Evolutionary conservation across 2,888 invertebrate genomes (phyloP).

Genomic region (Acronicta alni): DNA sequence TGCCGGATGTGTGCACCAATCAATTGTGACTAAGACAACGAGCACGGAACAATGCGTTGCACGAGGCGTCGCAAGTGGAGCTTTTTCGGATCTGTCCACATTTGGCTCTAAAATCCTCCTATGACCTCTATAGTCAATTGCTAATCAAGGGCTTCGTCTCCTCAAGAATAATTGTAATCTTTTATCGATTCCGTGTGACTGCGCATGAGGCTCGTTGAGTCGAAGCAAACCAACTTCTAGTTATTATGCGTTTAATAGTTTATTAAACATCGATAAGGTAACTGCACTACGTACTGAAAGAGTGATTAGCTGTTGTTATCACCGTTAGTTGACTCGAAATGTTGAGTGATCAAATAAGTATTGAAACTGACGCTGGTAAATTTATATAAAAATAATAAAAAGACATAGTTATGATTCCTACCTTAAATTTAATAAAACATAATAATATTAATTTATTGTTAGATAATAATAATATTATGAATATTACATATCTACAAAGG

Average conservation of each 20-base stretch:
- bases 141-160: constrained; percentile 30
- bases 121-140: constrained; percentile 35
- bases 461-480: no score
- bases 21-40: constrained; percentile 60
- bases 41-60: constrained; percentile 53
- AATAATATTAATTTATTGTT: no score
- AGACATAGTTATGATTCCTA: no score
- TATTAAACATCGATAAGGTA: constrained; percentile 54
- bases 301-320: constrained; percentile 15
- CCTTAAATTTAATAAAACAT: no score
- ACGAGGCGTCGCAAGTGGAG: constrained; percentile 58
- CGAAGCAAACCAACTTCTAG: constrained; percentile 24
- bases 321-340: constrained; percentile 1
- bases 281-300: constrained; percentile 12
- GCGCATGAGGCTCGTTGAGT: constrained; percentile 15
- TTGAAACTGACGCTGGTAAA: no score
- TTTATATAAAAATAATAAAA: no score
- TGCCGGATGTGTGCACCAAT: constrained; percentile 62
- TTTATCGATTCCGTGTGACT: constrained; percentile 42
- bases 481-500: no score
- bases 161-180: constrained; percentile 33
- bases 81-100: constrained; percentile 54
- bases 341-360: not conserved
- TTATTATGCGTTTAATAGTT: constrained; percentile 39
- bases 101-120: constrained; percentile 35